Percentiles rank a stretch among this genome's conserved stretches.
Conservation (phyloP, 2,888 invertebrate genomes). For the Eumerus sabulonum region DNA sequence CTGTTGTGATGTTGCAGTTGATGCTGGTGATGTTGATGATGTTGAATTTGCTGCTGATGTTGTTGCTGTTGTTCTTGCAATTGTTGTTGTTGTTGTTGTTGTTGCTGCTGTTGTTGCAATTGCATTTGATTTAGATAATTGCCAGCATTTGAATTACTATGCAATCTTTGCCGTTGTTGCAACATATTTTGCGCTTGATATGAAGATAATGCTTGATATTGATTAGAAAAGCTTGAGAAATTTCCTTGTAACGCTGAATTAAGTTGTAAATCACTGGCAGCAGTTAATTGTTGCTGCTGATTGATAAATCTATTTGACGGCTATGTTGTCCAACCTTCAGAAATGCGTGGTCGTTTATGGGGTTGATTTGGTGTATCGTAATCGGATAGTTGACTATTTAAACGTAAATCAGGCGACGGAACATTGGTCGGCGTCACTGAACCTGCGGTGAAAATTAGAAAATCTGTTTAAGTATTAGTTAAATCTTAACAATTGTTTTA, state of each 20-base stretch:
- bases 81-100: slow-evolving; percentile 53
- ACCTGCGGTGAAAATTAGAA: slow-evolving; percentile 81
- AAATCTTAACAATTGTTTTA: slow-evolving; percentile 69
- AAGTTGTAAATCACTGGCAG: slow-evolving; percentile 41
- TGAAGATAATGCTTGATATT: slow-evolving; percentile 61
- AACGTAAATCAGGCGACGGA: slow-evolving; percentile 84
- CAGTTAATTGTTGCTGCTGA: slow-evolving; percentile 70
- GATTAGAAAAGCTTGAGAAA: slow-evolving; percentile 64
- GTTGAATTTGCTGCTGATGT: slow-evolving; percentile 59
- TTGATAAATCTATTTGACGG: slow-evolving; percentile 75
- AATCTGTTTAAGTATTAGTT: slow-evolving; percentile 78
- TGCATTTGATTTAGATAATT: slow-evolving; percentile 60
- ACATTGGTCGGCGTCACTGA: slow-evolving; percentile 91
- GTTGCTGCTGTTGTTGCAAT: slow-evolving; percentile 53
- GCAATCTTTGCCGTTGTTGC: slow-evolving; percentile 54
- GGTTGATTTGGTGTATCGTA: slow-evolving; percentile 81
- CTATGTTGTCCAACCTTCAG: slow-evolving; percentile 96
- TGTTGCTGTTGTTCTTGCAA: slow-evolving; percentile 63
- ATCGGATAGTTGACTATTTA: slow-evolving; percentile 80
- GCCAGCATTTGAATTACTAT: slow-evolving; percentile 35
- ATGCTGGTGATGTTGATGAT: slow-evolving; percentile 27
- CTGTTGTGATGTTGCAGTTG: slow-evolving; percentile 53
- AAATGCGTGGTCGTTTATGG: slow-evolving; percentile 91
- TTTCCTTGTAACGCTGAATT: slow-evolving; percentile 65
- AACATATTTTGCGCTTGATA: slow-evolving; percentile 61